Conservation (phyloP, 2,888 invertebrate species). For the Drosophila birchii region DNA sequence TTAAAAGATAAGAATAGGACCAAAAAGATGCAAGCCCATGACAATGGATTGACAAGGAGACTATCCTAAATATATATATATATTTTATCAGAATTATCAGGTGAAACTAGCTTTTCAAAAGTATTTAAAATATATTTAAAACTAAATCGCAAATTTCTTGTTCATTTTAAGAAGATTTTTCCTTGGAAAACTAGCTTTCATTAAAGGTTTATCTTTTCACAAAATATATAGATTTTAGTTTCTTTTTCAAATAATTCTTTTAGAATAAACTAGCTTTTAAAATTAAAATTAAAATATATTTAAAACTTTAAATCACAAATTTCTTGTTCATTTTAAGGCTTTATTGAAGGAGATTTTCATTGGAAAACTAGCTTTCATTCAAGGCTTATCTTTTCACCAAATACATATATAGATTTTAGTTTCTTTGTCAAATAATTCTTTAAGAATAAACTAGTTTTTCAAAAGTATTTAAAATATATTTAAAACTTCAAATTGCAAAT, state of each 20-base stretch:
- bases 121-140: too few relatives aligned
- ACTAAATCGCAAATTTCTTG: neutral
- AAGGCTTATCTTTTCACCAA: too few relatives aligned
- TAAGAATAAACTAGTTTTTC: too few relatives aligned
- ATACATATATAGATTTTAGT: too few relatives aligned
- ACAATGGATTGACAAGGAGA: constrained; percentile 15
- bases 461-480: too few relatives aligned
- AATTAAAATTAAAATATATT: too few relatives aligned
- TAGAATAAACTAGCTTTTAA: too few relatives aligned
- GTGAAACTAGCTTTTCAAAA: neutral
- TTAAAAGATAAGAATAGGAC: constrained; percentile 36
- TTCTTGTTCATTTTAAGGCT: too few relatives aligned
- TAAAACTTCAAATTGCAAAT: neutral
- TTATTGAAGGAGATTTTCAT: too few relatives aligned
- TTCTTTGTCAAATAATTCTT: too few relatives aligned
- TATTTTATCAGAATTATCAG: neutral
- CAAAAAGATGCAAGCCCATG: neutral
- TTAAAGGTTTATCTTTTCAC: neutral
- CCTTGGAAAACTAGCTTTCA: neutral
- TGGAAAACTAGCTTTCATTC: too few relatives aligned
- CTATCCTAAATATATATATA: neutral
- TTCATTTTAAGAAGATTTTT: neutral
- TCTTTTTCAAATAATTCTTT: neutral
- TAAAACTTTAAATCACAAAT: too few relatives aligned
- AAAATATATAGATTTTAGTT: neutral